These are phyloP conservation scores for Drosophila meridionalis DNA, from an alignment of 2,888 invertebrate genomes.

Conservation along the genomic window DNA sequence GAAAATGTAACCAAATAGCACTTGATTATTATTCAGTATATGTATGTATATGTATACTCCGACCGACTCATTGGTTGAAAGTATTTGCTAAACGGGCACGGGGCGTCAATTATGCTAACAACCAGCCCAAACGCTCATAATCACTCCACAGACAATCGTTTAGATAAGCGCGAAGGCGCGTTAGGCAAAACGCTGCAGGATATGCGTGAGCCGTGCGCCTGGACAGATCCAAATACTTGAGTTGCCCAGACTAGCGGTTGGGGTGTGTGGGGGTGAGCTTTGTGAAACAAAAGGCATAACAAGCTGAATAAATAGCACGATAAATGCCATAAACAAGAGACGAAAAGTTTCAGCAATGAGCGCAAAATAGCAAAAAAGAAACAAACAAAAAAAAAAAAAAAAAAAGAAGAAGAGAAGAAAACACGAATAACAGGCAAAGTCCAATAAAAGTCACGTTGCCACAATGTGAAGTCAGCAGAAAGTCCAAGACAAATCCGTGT, in stretches of 20 bases:
- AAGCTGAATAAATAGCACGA: constrained; percentile 78
- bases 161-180: constrained; percentile 77
- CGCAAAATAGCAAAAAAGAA: constrained; percentile 40
- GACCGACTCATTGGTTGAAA: constrained; percentile 22
- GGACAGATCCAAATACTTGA: constrained; percentile 43
- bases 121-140: constrained; percentile 79
- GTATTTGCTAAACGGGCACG: constrained; percentile 58
- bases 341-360: constrained; percentile 70
- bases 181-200: constrained; percentile 79
- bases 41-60: constrained; percentile 17
- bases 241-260: constrained; percentile 2
- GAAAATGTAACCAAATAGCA: constrained; percentile 71
- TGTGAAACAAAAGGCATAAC: constrained; percentile 74
- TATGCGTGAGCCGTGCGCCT: constrained; percentile 57
- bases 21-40: constrained; percentile 78
- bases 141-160: constrained; percentile 82
- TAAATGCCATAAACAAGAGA: constrained; percentile 81
- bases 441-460: constrained; percentile 79
- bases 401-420: constrained; percentile 20
- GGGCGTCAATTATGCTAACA: constrained; percentile 82
- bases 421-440: constrained; percentile 49
- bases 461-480: constrained; percentile 74
- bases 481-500: constrained; percentile 47
- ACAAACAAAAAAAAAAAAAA: constrained; percentile 4
- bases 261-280: not conserved